phyloP scores from a whole-genome alignment of 2,113 vertebrate genomes.

The Cercopithecus mona region DNA sequence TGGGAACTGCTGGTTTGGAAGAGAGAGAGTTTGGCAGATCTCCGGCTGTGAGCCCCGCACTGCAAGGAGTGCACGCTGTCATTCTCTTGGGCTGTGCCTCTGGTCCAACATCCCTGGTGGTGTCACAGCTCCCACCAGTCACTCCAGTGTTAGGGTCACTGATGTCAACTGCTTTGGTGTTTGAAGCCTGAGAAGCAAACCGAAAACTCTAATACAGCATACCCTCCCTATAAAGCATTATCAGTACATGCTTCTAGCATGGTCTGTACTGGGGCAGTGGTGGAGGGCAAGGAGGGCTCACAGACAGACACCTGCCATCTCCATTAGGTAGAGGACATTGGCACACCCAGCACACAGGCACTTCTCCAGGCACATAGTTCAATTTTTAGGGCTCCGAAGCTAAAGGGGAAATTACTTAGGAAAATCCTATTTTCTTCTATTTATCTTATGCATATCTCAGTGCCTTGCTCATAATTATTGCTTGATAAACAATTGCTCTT shows the following conservation, averaged over 20 bases:
- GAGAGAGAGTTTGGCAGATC: accelerated
- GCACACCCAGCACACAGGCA: accelerated
- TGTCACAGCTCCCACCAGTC: background rate
- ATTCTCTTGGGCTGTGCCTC: background rate
- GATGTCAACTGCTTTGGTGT: accelerated
- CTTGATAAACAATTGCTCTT: background rate
- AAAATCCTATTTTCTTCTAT: background rate
- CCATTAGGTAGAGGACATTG: accelerated
- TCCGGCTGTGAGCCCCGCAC: background rate
- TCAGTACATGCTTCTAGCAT: accelerated
- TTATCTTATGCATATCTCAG: background rate
- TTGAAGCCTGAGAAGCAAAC: background rate
- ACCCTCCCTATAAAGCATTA: accelerated
- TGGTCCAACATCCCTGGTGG: no score
- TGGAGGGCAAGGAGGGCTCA: background rate
- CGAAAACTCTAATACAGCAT: accelerated
- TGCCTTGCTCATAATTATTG: background rate
- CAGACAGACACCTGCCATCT: accelerated
- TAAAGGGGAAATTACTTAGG: background rate
- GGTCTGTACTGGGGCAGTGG: accelerated
- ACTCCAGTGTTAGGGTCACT: background rate
- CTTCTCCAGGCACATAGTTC: background rate
- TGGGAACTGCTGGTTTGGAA: background rate
- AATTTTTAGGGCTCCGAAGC: background rate
- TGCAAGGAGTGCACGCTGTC: background rate